Percentiles rank a stretch among this genome's conserved stretches.
Conservation (phyloP, 2,797 vertebrate genomes). For the Ispidina lecontei region DNA sequence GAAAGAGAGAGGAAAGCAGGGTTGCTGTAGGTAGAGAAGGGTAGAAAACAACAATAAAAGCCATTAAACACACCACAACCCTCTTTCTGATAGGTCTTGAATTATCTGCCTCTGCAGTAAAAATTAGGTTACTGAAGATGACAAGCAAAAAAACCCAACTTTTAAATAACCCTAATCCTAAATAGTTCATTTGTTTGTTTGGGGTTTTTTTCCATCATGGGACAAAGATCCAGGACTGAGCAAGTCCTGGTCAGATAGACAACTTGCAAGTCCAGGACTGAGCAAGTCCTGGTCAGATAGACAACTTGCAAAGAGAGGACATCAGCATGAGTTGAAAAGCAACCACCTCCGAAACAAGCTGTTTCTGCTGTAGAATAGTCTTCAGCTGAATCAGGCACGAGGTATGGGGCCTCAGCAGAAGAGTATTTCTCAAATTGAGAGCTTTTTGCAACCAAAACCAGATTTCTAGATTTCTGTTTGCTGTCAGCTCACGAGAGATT, state of each 20-base stretch:
- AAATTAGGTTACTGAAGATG: neutral
- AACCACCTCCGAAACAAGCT: neutral
- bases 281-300: neutral
- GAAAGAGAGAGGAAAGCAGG: neutral
- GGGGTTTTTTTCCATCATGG: neutral
- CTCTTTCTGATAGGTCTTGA: neutral
- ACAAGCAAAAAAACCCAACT: neutral
- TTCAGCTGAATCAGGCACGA: no score
- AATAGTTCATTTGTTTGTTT: neutral
- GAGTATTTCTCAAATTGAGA: neutral
- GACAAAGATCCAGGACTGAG: neutral
- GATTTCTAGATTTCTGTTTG: neutral
- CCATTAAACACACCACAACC: neutral
- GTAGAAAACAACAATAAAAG: slow-evolving; percentile 33
- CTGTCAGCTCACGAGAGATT: neutral
- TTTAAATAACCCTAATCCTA: neutral
- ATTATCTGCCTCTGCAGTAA: neutral
- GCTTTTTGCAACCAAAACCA: no score
- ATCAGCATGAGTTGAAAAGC: neutral
- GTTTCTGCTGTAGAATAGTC: neutral
- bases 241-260: neutral
- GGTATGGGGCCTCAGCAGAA: rapidly evolving
- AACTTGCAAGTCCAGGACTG: neutral
- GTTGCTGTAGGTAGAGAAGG: slow-evolving; percentile 8
- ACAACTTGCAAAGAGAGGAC: neutral